Evolutionary conservation across 2,888 invertebrate genomes (phyloP), one percentile per base, ranked within the genome.

Genomic region (Athetis lepigone): DNA sequence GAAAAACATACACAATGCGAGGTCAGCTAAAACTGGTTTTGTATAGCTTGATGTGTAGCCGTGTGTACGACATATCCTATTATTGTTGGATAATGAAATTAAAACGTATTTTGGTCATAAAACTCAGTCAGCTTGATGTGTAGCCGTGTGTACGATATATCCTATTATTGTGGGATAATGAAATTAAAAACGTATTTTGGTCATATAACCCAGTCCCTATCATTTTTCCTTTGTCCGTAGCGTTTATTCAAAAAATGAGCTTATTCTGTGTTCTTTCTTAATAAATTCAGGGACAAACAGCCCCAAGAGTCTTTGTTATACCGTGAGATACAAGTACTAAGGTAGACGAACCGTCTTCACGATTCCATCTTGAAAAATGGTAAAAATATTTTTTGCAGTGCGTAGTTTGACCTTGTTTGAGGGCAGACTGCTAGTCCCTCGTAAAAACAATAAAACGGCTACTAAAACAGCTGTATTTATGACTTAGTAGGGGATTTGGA

Each of bases 381-480:
- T 45, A 36, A 36, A 58, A 69, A 46, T n/a, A 40, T 60, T 58
- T 57, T 36, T 45, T 54, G n/a, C 13, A 51, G 13, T 63, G 59
- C 56, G 63, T 49, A 73, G 58, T 70, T 57, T 68, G 64, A 77
- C 77, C 72, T 79, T 67, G 60, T 49, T 80, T 70, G 75, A 77
- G 75, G 82, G 77, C 77, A 83, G 81, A 82, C 83, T 67, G 78
- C 77, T 79, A 75, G 83, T 75, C 83, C 79, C 80, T 84, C 75
- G 65, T 67, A 77, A 75, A 80, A 77, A 83, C 81, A 85, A 83
- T 88, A 88, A 89, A 89, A 86, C 80, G 43, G 67, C 77, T 80
- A 87, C 76, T 87, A 85, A 88, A 88, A 86, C 73, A 79, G 78
- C 84, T n/a, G n/a, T n/a, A n/a, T n/a, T n/a, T n/a, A n/a, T n/a